Conservation (phyloP, 2,888 invertebrate species). For the Metalampra italica region DNA sequence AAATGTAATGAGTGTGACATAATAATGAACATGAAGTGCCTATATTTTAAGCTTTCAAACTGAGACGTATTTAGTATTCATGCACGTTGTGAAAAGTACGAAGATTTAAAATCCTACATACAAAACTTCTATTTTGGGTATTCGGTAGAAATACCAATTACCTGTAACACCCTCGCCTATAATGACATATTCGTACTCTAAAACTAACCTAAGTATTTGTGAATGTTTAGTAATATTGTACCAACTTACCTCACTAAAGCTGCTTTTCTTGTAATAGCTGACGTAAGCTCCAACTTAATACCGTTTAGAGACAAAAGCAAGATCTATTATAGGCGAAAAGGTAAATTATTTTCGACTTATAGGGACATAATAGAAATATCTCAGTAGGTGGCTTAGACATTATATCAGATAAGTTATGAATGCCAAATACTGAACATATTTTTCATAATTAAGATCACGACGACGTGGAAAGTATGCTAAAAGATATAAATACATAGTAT, state of each 20-base stretch:
- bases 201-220: constrained; percentile 2
- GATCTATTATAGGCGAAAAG: constrained; percentile 28
- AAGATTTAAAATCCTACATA: too few species aligned
- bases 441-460: background rate
- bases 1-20: background rate
- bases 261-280: constrained; percentile 15
- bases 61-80: too few species aligned
- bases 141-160: too few species aligned
- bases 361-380: constrained; percentile 46
- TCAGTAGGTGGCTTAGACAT: constrained; percentile 34
- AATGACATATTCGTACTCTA: too few species aligned
- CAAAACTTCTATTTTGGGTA: too few species aligned
- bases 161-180: too few species aligned
- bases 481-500: too few species aligned
- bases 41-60: too few species aligned
- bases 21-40: too few species aligned
- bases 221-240: constrained; percentile 8
- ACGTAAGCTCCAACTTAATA: constrained; percentile 34
- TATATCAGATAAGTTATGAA: constrained; percentile 30
- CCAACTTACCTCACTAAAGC: constrained; percentile 3
- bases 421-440: constrained; percentile 13
- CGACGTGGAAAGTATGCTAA: too few species aligned
- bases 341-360: constrained; percentile 54
- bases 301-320: constrained; percentile 37
- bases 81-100: too few species aligned